A percentile compares a stretch with the other conserved stretches of the same genome.
Evolutionary conservation across 2,113 vertebrate genomes (phyloP).

Genomic region (Accipiter virgatus): DNA sequence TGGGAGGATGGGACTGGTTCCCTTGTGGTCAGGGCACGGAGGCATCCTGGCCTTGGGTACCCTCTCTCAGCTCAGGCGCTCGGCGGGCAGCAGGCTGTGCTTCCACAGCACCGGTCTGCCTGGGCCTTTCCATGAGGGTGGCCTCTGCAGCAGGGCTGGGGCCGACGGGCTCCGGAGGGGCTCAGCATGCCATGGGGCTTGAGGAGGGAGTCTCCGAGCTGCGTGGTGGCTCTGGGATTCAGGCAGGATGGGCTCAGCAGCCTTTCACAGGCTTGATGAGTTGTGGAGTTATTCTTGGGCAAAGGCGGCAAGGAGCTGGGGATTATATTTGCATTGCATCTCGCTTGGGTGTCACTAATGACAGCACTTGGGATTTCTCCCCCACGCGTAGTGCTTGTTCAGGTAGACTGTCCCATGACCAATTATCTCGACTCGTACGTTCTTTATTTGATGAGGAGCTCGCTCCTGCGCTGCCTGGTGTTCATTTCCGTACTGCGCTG

Average conservation of each 20-base stretch:
- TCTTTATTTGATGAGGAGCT: not conserved
- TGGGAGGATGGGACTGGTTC: not conserved
- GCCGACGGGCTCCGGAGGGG: not conserved
- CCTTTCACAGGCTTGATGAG: not conserved
- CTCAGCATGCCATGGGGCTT: rapidly evolving
- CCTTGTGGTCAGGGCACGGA: rapidly evolving
- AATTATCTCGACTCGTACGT: rapidly evolving
- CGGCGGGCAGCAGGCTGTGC: not conserved
- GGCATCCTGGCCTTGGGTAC: not conserved
- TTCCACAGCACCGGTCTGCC: not conserved
- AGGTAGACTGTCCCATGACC: not conserved
- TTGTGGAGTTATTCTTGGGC: not conserved
- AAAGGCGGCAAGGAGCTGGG: not conserved
- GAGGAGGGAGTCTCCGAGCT: not conserved
- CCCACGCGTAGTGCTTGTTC: not conserved
- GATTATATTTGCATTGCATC: not conserved
- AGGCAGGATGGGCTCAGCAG: not conserved
- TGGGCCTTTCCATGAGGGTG: not conserved
- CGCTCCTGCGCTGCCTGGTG: not conserved
- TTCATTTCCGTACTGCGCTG: rapidly evolving
- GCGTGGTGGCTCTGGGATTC: not conserved
- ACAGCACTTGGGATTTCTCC: not conserved
- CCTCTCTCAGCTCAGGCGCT: not conserved
- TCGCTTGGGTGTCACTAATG: not conserved
- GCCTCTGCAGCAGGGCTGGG: not conserved